Conservation (phyloP, 2,113 vertebrate genomes). For the Orycteropus afer region DNA sequence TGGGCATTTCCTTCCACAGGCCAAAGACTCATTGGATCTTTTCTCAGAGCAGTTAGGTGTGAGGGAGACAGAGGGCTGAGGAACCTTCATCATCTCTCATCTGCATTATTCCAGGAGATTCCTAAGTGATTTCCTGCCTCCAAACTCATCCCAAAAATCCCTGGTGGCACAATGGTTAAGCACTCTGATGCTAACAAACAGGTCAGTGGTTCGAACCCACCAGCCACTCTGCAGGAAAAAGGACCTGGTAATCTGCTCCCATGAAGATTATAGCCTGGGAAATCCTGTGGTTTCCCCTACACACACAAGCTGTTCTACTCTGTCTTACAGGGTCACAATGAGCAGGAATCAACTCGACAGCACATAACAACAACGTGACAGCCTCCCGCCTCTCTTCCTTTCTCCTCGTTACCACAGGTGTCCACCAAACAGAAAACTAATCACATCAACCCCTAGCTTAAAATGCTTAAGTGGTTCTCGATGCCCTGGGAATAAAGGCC, state of each 20-base stretch:
- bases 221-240: too few species aligned
- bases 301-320: too few species aligned
- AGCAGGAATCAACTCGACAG: too few species aligned
- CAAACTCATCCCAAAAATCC: not conserved
- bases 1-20: rapidly evolving
- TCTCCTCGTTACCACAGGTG: not conserved
- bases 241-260: not conserved
- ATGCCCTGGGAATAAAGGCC: not conserved
- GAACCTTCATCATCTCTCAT: not conserved
- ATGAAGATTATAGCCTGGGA: not conserved
- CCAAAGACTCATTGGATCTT: rapidly evolving
- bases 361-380: too few species aligned
- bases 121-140: not conserved
- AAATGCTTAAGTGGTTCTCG: not conserved
- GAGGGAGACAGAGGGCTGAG: rapidly evolving
- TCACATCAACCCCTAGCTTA: not conserved
- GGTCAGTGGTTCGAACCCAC: not conserved
- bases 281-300: too few species aligned
- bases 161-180: not conserved
- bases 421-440: not conserved
- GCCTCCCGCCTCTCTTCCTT: rapidly evolving
- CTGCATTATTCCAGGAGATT: not conserved
- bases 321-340: too few species aligned
- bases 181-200: not conserved
- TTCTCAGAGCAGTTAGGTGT: too few species aligned